A percentile compares a stretch with the other conserved stretches of the same genome.
Evolutionary conservation across 2,113 vertebrate species (phyloP).

Genomic region (Chroicocephalus ridibundus): DNA sequence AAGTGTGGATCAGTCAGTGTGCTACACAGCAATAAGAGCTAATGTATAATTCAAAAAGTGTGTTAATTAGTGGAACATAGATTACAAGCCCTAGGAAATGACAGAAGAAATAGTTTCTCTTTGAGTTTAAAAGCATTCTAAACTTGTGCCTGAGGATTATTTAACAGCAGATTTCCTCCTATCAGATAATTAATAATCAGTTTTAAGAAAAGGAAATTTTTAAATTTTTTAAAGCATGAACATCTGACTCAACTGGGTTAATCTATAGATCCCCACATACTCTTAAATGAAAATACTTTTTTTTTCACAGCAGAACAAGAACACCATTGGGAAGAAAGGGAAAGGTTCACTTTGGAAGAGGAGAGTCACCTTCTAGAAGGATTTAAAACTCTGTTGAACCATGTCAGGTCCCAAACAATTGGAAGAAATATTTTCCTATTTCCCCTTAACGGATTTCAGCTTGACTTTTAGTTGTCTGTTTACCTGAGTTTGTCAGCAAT

Average conservation of each 20-base stretch:
- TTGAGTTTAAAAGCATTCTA: background rate
- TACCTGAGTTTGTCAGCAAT: background rate
- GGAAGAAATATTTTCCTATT: background rate
- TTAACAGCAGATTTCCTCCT: background rate
- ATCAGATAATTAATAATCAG: background rate
- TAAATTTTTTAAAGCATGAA: background rate
- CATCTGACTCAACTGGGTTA: background rate
- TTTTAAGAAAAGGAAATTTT: background rate
- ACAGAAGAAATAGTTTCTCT: background rate
- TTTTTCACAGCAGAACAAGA: background rate
- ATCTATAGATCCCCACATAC: background rate
- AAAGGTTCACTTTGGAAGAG: background rate
- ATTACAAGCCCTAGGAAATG: background rate
- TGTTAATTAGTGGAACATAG: background rate
- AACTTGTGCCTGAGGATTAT: background rate
- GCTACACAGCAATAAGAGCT: background rate
- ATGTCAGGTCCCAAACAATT: background rate
- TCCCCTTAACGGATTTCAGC: background rate
- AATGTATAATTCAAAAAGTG: background rate
- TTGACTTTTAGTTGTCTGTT: background rate
- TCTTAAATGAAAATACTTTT: background rate
- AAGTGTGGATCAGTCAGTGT: background rate
- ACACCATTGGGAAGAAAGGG: background rate
- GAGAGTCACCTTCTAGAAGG: background rate
- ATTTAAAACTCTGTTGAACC: background rate